Conservation (phyloP, 1,140 invertebrate species). For the Kradibia gibbosae region DNA sequence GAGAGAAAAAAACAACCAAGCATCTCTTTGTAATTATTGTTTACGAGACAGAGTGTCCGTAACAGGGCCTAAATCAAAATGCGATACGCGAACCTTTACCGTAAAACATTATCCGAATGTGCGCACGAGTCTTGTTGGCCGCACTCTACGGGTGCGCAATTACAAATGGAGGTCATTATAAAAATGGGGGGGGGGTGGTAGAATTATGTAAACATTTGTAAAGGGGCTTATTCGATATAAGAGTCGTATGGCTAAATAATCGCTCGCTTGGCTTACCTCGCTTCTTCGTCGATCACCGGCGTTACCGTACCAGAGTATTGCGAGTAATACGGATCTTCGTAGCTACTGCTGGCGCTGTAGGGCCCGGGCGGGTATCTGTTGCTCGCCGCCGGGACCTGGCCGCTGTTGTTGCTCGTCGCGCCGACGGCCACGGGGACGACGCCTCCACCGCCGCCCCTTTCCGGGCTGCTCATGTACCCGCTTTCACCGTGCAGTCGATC, state of each 20-base stretch:
- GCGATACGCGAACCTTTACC: background rate
- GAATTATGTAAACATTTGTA: background rate
- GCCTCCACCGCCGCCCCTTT: slow-evolving; percentile 75
- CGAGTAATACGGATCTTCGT: slow-evolving; percentile 90
- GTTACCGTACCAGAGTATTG: slow-evolving; percentile 87
- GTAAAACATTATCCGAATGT: background rate
- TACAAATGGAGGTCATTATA: background rate
- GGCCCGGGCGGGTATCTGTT: slow-evolving; percentile 67
- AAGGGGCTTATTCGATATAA: background rate
- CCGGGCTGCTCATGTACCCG: slow-evolving; percentile 91
- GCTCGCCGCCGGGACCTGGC: slow-evolving; percentile 61
- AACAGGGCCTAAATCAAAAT: background rate
- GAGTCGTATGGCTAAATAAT: background rate
- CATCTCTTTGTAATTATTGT: too few species aligned
- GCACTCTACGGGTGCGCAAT: background rate
- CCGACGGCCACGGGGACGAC: slow-evolving; percentile 64
- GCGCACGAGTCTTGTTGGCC: background rate
- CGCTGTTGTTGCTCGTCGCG: slow-evolving; percentile 85
- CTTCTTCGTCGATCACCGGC: slow-evolving; percentile 92
- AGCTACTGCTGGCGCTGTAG: slow-evolving; percentile 76
- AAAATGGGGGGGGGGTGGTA: too few species aligned
- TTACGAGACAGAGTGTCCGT: too few species aligned
- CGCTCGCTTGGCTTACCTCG: slow-evolving; percentile 76
- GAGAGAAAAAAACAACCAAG: too few species aligned
- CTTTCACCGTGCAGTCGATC: slow-evolving; percentile 78